Percentiles rank a stretch among this genome's conserved stretches.
phyloP scores from a whole-genome alignment of 2,888 invertebrate genomes.

The Eugnorisma glareosa region DNA sequence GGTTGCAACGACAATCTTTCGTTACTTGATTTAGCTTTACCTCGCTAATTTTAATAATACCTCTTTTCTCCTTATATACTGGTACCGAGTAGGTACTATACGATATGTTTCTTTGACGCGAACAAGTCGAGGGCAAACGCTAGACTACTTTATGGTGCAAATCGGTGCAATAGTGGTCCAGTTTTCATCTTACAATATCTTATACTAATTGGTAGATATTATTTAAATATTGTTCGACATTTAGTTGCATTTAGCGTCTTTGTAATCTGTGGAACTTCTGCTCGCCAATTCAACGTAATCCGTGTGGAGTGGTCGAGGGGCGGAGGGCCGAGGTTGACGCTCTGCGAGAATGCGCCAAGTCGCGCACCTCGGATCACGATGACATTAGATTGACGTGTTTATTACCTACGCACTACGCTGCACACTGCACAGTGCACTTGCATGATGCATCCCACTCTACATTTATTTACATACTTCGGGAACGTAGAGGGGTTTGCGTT shows the following conservation, averaged over 20 bases:
- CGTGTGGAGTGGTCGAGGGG: conserved; percentile 68
- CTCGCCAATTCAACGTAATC: conserved; percentile 56
- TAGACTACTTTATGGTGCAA: background rate
- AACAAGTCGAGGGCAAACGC: background rate
- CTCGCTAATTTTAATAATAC: background rate
- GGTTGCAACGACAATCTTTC: background rate
- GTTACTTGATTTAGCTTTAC: background rate
- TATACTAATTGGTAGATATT: background rate
- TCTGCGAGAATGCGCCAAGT: conserved; percentile 86
- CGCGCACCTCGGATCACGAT: conserved; percentile 80
- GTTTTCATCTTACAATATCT: background rate
- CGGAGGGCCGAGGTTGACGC: conserved; percentile 85
- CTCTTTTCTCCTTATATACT: background rate
- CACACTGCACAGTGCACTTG: conserved; percentile 66
- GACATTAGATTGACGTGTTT: conserved; percentile 84
- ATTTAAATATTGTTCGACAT: background rate
- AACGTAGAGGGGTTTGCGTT: conserved; percentile 21
- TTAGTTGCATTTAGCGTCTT: background rate
- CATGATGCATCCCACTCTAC: conserved; percentile 61
- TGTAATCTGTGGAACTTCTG: conserved; percentile 45
- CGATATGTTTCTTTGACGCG: background rate
- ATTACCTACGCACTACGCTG: conserved; percentile 73
- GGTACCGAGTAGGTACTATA: background rate
- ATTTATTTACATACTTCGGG: conserved; percentile 46
- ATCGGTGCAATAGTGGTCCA: background rate